A percentile compares a stretch with the other conserved stretches of the same genome.
These are phyloP conservation scores for Wiebesia pumilae DNA, from an alignment of 1,140 invertebrate genomes.

Conservation along the genomic window DNA sequence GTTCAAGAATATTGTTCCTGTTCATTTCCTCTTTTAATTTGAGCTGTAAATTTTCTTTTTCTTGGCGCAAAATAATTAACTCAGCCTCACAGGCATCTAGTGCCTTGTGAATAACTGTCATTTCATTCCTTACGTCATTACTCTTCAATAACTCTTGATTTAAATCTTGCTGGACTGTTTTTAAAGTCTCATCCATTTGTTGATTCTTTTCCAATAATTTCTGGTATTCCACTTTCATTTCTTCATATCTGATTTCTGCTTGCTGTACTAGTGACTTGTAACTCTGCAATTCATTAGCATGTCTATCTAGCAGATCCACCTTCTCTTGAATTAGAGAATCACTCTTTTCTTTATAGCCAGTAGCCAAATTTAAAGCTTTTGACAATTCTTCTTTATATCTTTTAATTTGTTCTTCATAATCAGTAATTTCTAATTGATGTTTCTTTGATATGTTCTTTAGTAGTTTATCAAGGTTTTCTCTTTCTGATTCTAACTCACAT, in stretches of 20 bases:
- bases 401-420: slow-evolving; percentile 75
- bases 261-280: slow-evolving; percentile 68
- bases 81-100: slow-evolving; percentile 77
- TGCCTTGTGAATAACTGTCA: slow-evolving; percentile 74
- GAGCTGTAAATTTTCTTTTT: slow-evolving; percentile 74
- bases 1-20: slow-evolving; percentile 72
- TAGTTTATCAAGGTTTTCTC: slow-evolving; percentile 63
- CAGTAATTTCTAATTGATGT: slow-evolving; percentile 63
- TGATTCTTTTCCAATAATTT: slow-evolving; percentile 66
- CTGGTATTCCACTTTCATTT: slow-evolving; percentile 64
- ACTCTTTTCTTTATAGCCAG: slow-evolving; percentile 81
- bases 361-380: slow-evolving; percentile 80
- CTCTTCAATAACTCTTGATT: slow-evolving; percentile 67
- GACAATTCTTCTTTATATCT: slow-evolving; percentile 81
- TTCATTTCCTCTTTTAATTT: slow-evolving; percentile 76
- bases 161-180: slow-evolving; percentile 66
- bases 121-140: slow-evolving; percentile 70
- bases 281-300: slow-evolving; percentile 70
- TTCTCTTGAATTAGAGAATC: slow-evolving; percentile 76
- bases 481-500: slow-evolving; percentile 70
- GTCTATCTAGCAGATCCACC: slow-evolving; percentile 67
- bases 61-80: slow-evolving; percentile 74
- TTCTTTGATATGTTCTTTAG: slow-evolving; percentile 67
- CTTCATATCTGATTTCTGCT: slow-evolving; percentile 65
- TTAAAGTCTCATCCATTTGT: slow-evolving; percentile 63